Percentiles rank a stretch among this genome's conserved stretches.
Conservation (phyloP, 2,113 vertebrate genomes). For the Apodemus speciosus region DNA sequence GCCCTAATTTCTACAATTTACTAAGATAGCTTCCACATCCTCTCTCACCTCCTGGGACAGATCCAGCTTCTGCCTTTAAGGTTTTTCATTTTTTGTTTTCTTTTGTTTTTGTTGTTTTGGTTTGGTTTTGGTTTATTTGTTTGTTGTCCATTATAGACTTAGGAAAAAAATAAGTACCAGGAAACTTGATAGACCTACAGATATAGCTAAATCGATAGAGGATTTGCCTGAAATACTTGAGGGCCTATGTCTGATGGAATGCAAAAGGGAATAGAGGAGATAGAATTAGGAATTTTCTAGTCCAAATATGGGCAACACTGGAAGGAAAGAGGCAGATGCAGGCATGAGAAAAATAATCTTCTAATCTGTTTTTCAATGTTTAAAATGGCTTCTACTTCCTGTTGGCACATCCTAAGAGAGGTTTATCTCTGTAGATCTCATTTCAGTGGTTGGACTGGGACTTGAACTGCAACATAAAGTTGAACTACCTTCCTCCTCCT, state of each 20-base stretch:
- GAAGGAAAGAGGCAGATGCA: background rate
- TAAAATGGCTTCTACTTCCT: background rate
- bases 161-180: background rate
- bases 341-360: background rate
- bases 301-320: background rate
- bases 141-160: background rate
- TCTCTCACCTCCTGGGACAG: background rate
- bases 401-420: background rate
- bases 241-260: no score
- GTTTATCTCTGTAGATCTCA: conserved; percentile 53
- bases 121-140: background rate
- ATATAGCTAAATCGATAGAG: background rate
- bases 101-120: background rate
- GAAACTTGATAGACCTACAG: background rate
- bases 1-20: background rate
- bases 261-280: background rate
- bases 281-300: background rate
- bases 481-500: conserved; percentile 28
- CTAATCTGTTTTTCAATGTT: background rate
- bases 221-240: background rate
- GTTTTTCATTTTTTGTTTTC: background rate
- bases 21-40: background rate
- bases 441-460: conserved; percentile 23
- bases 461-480: conserved; percentile 45
- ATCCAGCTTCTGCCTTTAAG: background rate